Evolutionary conservation across 2,888 invertebrate genomes (phyloP), one percentile per base, ranked within the genome.

Genomic region (Himalopsyche kuldschensis): DNA sequence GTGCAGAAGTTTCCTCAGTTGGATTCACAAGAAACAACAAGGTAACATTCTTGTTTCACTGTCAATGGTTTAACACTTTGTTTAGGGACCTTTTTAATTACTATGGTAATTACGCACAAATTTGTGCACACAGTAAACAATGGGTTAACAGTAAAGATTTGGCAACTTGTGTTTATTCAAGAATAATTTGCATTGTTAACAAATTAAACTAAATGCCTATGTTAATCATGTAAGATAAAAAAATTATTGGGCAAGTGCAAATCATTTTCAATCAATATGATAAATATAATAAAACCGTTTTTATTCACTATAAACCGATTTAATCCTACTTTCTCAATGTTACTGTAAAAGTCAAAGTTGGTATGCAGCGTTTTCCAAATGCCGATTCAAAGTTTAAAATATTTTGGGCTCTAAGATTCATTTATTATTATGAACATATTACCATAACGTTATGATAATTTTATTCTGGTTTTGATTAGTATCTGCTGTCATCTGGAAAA

Each of bases 21-120:
- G 93, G 95, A 1, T 99, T 99, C 90, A 97, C 98, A 0, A 94
- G 97, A 87, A 99, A 99, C 89, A 98, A 98, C 89, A 99, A 99
- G 94, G 97, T 97, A 87, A 15, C 41, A 87, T 85, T 17, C 48
- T 11, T 41, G 15, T 15, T 41, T 41, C 41, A 41, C 1, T 4
- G 41, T 10, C 41, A 5, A 3, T 35, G 8, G 10, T 8, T 3
- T 35, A 41, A 41, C 15, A 41, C 15, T 2, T 0, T 41, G 41
- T n/a, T n/a, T n/a, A n/a, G n/a, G n/a, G n/a, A n/a, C n/a, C n/a
- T n/a, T n/a, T n/a, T n/a, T n/a, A n/a, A n/a, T n/a, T n/a, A n/a
- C n/a, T n/a, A n/a, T n/a, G n/a, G n/a, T n/a, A n/a, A n/a, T n/a
- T n/a, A n/a, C n/a, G n/a, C n/a, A n/a, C n/a, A n/a, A n/a, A n/a